Conservation (phyloP, 2,888 invertebrate species). For the Cryptocephalus moraei region DNA sequence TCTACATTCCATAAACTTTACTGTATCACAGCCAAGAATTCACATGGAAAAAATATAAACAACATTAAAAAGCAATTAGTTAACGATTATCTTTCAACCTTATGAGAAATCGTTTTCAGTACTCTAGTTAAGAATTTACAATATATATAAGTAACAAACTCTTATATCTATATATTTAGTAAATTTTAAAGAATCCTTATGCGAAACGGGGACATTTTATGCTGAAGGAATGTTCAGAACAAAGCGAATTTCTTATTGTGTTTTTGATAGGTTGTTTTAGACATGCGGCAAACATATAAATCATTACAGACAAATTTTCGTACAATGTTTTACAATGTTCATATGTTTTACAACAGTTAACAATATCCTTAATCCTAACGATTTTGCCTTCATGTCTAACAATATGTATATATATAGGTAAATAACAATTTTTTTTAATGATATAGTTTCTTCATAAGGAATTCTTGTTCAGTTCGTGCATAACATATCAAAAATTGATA, state of each 20-base stretch:
- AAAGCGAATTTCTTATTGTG: slow-evolving; percentile 1
- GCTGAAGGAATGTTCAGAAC: neutral
- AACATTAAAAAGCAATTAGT: slow-evolving; percentile 25
- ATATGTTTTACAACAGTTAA: no score
- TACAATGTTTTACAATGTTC: no score
- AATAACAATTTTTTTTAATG: no score
- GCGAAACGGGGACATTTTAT: neutral
- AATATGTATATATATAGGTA: no score
- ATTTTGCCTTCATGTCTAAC: no score
- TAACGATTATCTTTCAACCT: slow-evolving; percentile 14
- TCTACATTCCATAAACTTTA: slow-evolving; percentile 37
- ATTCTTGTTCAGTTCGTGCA: slow-evolving; percentile 28
- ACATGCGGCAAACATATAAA: no score
- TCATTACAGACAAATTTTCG: no score
- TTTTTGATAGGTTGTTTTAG: neutral
- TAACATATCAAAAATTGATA: slow-evolving; percentile 14
- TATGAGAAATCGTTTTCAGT: slow-evolving; percentile 14
- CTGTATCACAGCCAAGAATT: slow-evolving; percentile 42
- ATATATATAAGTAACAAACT: slow-evolving; percentile 29
- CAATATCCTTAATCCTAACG: no score
- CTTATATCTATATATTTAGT: slow-evolving; percentile 16
- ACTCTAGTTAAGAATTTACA: slow-evolving; percentile 23
- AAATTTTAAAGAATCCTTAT: slow-evolving; percentile 10
- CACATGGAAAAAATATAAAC: slow-evolving; percentile 34
- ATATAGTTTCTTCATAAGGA: slow-evolving; percentile 1